A percentile compares a stretch with the other conserved stretches of the same genome.
Conservation (phyloP, 2,113 vertebrate species). For the Nothoprocta pentlandii region DNA sequence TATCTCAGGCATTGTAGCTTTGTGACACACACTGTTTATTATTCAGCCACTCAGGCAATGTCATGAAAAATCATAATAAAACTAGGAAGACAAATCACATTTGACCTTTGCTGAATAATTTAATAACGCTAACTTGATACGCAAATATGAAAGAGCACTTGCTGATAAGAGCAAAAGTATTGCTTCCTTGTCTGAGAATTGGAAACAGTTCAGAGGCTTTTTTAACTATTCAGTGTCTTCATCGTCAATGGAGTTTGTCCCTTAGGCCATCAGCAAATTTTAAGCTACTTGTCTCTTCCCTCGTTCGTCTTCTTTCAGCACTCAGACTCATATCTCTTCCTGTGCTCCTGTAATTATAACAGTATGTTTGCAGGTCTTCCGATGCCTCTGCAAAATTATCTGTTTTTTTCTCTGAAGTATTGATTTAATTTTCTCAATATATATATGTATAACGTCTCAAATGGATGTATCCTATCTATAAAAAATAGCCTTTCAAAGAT, state of each 20-base stretch:
- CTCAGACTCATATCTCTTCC: conserved; percentile 41
- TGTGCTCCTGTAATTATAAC: conserved; percentile 45
- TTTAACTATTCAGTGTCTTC: conserved; percentile 75
- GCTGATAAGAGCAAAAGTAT: conserved; percentile 76
- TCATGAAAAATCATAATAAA: conserved; percentile 78
- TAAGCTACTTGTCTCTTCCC: conserved; percentile 25
- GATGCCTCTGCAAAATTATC: neutral
- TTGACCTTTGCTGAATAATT: conserved; percentile 83
- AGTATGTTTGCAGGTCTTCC: conserved; percentile 43
- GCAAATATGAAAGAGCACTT: conserved; percentile 73
- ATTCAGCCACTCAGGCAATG: conserved; percentile 65
- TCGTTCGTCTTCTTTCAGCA: neutral
- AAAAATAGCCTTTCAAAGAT: neutral
- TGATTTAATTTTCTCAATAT: neutral
- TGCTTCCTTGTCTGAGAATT: conserved; percentile 75
- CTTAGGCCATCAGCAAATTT: conserved; percentile 48
- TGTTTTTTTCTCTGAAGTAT: neutral
- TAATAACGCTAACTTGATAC: conserved; percentile 74
- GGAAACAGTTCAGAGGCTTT: conserved; percentile 74
- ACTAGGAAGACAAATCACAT: conserved; percentile 70
- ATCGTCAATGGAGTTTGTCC: conserved; percentile 54
- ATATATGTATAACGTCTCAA: neutral
- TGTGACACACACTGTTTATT: conserved; percentile 57
- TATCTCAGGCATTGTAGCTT: neutral
- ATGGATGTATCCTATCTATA: neutral